Evolutionary conservation across 1,140 invertebrate genomes (phyloP).

Genomic region (Eriocheir sinensis): DNA sequence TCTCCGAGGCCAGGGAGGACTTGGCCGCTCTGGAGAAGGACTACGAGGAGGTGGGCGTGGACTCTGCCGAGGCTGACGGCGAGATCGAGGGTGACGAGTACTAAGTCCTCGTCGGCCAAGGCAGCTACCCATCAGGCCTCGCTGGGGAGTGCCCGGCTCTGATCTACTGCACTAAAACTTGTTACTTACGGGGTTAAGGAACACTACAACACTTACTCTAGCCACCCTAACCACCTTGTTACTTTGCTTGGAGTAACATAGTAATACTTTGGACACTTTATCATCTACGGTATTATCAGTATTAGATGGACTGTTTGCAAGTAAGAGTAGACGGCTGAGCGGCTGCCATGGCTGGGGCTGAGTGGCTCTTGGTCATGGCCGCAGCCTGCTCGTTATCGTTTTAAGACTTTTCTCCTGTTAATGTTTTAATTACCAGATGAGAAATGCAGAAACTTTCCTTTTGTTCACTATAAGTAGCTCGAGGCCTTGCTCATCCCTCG

Average conservation of each 20-base stretch:
- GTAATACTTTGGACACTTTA: not conserved
- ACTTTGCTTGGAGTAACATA: not conserved
- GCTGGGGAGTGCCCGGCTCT: not conserved
- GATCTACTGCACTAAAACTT: not conserved
- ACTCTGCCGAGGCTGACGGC: constrained; percentile 46
- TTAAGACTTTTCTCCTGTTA: constrained; percentile 32
- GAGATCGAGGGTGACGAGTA: constrained; percentile 52
- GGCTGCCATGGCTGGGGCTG: not conserved
- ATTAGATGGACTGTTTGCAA: not conserved
- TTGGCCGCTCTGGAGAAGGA: constrained; percentile 53
- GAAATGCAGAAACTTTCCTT: not conserved
- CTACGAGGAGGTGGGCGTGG: constrained; percentile 58
- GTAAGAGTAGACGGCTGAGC: not conserved
- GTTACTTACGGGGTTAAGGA: not conserved
- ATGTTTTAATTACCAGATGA: constrained; percentile 57
- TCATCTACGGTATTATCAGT: not conserved
- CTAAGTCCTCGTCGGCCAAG: not conserved
- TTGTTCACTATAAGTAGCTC: not conserved
- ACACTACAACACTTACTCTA: not conserved
- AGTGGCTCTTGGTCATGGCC: not conserved
- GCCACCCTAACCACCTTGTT: not conserved
- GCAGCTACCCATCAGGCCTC: not conserved
- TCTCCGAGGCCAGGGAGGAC: constrained; percentile 48
- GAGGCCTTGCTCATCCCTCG: not conserved
- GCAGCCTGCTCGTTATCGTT: not conserved